These are phyloP conservation scores for Listronotus bonariensis DNA, from an alignment of 1,140 invertebrate species.

Conservation along the genomic window DNA sequence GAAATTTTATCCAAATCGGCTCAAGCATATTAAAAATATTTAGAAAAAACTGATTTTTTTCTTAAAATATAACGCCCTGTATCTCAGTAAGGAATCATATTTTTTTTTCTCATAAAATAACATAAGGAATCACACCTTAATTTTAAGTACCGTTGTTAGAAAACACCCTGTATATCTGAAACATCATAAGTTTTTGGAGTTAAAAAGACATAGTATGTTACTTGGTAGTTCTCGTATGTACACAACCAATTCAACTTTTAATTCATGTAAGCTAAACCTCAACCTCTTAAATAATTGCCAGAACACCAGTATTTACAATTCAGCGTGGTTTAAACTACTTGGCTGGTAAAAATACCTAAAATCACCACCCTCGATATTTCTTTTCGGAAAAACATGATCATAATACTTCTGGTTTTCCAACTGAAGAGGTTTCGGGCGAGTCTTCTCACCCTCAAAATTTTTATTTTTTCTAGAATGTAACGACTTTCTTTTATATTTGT, in stretches of 20 bases:
- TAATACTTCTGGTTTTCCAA: constrained; percentile 53
- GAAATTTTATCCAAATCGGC: too few species aligned
- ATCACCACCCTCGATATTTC: constrained; percentile 39
- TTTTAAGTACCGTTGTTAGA: too few species aligned
- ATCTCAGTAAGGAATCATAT: too few species aligned
- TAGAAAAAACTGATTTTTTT: too few species aligned
- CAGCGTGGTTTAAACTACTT: constrained; percentile 51
- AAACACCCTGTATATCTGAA: too few species aligned
- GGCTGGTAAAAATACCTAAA: constrained; percentile 48
- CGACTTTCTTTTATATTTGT: constrained; percentile 41
- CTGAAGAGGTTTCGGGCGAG: constrained; percentile 51
- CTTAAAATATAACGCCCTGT: too few species aligned
- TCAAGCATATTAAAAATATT: too few species aligned
- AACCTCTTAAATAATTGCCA: background rate
- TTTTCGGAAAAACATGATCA: constrained; percentile 52
- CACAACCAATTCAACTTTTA: background rate
- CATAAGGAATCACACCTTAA: too few species aligned
- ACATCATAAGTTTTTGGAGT: too few species aligned
- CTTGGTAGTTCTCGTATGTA: too few species aligned
- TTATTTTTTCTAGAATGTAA: constrained; percentile 29
- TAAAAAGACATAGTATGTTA: too few species aligned
- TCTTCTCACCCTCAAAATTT: constrained; percentile 7
- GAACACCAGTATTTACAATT: constrained; percentile 50
- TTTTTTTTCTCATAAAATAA: too few species aligned
- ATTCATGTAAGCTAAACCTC: background rate